phyloP scores from a whole-genome alignment of 2,888 invertebrate genomes.

The Ichneumon xanthorius region DNA sequence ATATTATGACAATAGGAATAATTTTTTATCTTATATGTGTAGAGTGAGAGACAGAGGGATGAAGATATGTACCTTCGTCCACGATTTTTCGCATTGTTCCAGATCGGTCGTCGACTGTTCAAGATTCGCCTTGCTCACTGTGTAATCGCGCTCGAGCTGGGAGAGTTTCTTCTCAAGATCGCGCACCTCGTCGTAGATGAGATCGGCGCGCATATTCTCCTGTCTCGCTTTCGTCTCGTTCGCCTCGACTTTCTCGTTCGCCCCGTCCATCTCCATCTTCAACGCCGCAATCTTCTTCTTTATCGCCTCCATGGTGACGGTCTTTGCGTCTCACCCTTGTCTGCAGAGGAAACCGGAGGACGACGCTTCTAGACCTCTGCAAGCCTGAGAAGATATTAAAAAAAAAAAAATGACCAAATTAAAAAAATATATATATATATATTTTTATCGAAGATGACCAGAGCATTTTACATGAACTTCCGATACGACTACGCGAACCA shows the following conservation, averaged over 20 bases:
- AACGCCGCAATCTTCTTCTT: slow-evolving; percentile 92
- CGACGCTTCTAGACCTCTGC: slow-evolving; percentile 55
- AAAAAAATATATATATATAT: not conserved
- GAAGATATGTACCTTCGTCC: slow-evolving; percentile 88
- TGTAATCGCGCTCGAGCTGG: slow-evolving; percentile 96
- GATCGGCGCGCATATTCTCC: slow-evolving; percentile 83
- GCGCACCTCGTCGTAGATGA: slow-evolving; percentile 96
- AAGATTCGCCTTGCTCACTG: slow-evolving; percentile 94
- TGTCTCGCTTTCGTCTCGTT: slow-evolving; percentile 88
- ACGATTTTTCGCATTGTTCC: slow-evolving; percentile 97
- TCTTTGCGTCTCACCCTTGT: slow-evolving; percentile 41
- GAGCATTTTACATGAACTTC: not conserved
- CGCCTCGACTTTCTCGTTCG: slow-evolving; percentile 88
- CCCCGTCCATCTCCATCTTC: slow-evolving; percentile 91
- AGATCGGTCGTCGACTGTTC: slow-evolving; percentile 96
- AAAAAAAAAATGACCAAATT: too few relatives aligned
- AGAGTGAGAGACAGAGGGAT: not conserved
- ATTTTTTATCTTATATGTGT: not conserved
- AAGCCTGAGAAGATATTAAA: slow-evolving; percentile 38
- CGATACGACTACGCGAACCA: not conserved
- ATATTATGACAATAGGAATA: not conserved
- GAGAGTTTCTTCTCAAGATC: slow-evolving; percentile 97
- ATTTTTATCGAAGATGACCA: not conserved
- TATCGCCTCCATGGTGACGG: slow-evolving; percentile 89
- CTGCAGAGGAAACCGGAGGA: slow-evolving; percentile 53